Base-by-base conservation (phyloP, 2,888 invertebrate genomes). In the Ochropleura plecta region DNA sequence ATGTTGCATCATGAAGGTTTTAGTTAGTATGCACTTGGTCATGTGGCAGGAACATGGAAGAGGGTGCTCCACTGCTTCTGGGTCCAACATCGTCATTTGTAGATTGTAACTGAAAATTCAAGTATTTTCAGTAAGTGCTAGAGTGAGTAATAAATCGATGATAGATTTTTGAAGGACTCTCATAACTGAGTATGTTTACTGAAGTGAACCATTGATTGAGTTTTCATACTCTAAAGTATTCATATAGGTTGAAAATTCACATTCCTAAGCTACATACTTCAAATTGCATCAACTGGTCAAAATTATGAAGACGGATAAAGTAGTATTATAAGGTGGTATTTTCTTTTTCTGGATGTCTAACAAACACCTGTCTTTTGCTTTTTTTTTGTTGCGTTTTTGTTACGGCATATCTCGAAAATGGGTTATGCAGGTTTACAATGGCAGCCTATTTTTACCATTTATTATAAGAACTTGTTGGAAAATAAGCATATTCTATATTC, bases 1-100 rank as follows among this genome's bases (percentile, higher is more conserved):
- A 78, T 97, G 96, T 86, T 97, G 95, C 51, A 96, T 93, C 87
- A 98, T 95, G 57, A 97, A 97, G 46, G 97, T 96, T 86, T 97
- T 97, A 8, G 97, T 97, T 18, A 98, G 95, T 88, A 98, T 98
- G 90, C 98, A 98, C 90, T 98, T 98, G 0, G 98, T 98, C 96
- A 97, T 96, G 88, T 98, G 96, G 91, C 99, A 98, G 16, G 96
- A 90, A 89, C 98, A 99, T 14, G 98, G 98, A 46, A 98, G 94
- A 0, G 98, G 98, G 91, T 99, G 99, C 44, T 97, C 97, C 10
- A 97, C 95, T 62, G 94, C 94, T 53, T 97, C 97, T 4, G 98
- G 97, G 92, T 98, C 98, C 66, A 98, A 90, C 91, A 98, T 95
- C 64, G 97, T 97, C 46, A 98, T 93, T 91, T 98, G 97, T 66